phyloP scores from a whole-genome alignment of 2,888 invertebrate genomes.

The Thumatha senex region DNA sequence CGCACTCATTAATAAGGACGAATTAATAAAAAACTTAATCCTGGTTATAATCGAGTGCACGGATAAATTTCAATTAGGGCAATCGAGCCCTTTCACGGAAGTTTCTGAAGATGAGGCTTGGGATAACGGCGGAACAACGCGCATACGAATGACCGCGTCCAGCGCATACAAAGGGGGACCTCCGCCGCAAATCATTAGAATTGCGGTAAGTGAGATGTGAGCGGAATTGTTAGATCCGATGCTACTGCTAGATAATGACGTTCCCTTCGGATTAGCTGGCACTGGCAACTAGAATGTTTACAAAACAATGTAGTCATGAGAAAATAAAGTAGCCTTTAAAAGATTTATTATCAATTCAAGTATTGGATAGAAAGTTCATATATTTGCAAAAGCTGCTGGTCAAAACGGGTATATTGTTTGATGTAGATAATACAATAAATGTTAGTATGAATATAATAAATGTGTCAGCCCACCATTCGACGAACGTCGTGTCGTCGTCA shows the following conservation, averaged over 20 bases:
- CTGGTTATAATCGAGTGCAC: slow-evolving; percentile 49
- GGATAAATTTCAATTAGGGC: slow-evolving; percentile 80
- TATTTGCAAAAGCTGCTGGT: slow-evolving; percentile 21
- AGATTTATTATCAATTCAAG: slow-evolving; percentile 1
- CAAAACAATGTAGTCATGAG: slow-evolving; percentile 23
- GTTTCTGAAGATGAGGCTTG: slow-evolving; percentile 61
- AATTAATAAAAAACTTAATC: slow-evolving; percentile 43
- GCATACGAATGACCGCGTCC: slow-evolving; percentile 62
- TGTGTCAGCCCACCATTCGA: slow-evolving; percentile 40
- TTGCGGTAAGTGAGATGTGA: slow-evolving; percentile 79
- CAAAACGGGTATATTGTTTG: slow-evolving; percentile 29
- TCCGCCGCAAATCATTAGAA: slow-evolving; percentile 77
- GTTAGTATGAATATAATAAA: slow-evolving; percentile 43
- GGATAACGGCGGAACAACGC: slow-evolving; percentile 56
- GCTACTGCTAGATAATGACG: slow-evolving; percentile 64
- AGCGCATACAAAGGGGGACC: slow-evolving; percentile 75
- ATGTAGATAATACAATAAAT: slow-evolving; percentile 32
- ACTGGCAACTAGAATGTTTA: slow-evolving; percentile 47
- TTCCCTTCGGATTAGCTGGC: slow-evolving; percentile 63
- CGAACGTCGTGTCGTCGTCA: slow-evolving; percentile 32
- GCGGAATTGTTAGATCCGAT: slow-evolving; percentile 69
- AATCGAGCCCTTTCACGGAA: slow-evolving; percentile 73
- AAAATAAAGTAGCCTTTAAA: slow-evolving; percentile 31
- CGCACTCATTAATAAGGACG: slow-evolving; percentile 64
- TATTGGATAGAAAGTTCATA: slow-evolving; percentile 9